Conservation (phyloP, 2,113 vertebrate species). For the Castor canadensis region DNA sequence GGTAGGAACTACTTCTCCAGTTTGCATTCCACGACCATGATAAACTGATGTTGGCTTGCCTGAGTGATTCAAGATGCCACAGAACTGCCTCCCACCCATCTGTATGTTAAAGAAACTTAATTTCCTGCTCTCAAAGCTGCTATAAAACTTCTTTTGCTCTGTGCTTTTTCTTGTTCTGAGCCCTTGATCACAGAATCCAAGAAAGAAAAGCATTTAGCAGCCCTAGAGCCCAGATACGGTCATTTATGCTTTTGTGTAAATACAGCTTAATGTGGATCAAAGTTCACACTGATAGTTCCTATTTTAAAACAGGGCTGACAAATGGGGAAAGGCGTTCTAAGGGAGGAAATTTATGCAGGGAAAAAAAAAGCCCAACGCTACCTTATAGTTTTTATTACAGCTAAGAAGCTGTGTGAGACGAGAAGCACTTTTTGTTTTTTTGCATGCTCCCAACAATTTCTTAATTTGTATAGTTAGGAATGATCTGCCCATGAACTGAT, state of each 20-base stretch:
- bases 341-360: neutral
- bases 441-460: neutral
- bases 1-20: constrained; percentile 42
- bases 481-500: neutral
- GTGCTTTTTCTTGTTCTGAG: constrained; percentile 62
- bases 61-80: neutral
- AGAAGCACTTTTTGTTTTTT: constrained; percentile 20
- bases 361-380: neutral
- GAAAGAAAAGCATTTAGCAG: constrained; percentile 42
- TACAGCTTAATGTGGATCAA: constrained; percentile 51
- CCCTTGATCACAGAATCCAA: constrained; percentile 44
- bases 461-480: constrained; percentile 9
- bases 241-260: constrained; percentile 62
- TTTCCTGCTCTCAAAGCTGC: constrained; percentile 64
- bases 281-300: constrained; percentile 62
- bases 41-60: constrained; percentile 63
- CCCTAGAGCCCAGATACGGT: neutral
- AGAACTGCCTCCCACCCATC: constrained; percentile 57
- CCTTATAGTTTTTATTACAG: neutral
- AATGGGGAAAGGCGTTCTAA: constrained; percentile 31
- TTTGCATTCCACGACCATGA: constrained; percentile 65
- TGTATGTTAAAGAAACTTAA: constrained; percentile 39
- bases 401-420: neutral
- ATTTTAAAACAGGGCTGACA: constrained; percentile 70
- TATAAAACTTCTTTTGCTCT: constrained; percentile 58